Evolutionary conservation across 2,113 vertebrate species (phyloP).

Genomic region (Sinocyclocheilus grahami): DNA sequence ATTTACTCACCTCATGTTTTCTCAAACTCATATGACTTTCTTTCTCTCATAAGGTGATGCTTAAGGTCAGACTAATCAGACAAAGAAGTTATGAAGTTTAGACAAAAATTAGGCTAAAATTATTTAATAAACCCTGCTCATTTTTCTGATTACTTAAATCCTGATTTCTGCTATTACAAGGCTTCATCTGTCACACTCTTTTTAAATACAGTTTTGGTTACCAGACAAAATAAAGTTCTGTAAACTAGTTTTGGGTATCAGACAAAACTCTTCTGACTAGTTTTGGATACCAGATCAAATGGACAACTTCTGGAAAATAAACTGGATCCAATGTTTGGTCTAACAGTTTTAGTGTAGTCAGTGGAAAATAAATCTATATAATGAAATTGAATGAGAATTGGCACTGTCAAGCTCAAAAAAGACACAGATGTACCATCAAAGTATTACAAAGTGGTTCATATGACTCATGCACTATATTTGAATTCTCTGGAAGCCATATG

Average conservation of each 20-base stretch:
- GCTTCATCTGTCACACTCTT: background rate
- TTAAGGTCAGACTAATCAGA: background rate
- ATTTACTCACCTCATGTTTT: background rate
- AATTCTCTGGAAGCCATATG: background rate
- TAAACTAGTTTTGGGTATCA: background rate
- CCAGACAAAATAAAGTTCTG: background rate
- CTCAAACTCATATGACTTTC: background rate
- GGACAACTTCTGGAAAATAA: background rate
- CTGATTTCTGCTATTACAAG: background rate
- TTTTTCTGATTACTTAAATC: background rate
- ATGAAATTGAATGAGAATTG: background rate
- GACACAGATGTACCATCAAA: background rate
- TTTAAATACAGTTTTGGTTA: background rate
- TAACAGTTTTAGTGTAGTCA: background rate
- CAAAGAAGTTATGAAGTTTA: background rate
- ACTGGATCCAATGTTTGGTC: background rate
- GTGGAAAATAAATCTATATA: background rate
- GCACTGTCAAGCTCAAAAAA: background rate
- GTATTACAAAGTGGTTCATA: background rate
- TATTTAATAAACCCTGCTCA: background rate
- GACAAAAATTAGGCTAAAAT: background rate
- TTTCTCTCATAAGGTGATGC: background rate
- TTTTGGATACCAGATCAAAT: background rate
- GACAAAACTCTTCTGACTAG: background rate
- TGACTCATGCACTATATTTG: background rate